Evolutionary conservation across 1,140 invertebrate genomes (phyloP), one percentile per base, ranked within the genome.

Genomic region (Oscheius sp.): DNA sequence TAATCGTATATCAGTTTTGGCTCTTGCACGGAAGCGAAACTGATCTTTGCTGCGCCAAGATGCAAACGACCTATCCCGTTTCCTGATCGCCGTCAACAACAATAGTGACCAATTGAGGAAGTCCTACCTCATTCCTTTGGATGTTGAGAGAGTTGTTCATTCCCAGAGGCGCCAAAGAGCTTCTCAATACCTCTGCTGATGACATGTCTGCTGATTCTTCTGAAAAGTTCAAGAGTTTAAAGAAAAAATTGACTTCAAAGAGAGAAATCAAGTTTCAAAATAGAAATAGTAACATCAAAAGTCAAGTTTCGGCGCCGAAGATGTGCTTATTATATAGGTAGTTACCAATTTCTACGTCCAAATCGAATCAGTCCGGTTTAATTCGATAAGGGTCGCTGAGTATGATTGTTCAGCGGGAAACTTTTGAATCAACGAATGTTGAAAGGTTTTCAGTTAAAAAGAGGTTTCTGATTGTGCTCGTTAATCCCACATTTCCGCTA

Each of bases 61-160:
- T n/a, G n/a, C n/a, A n/a, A n/a, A n/a, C n/a, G n/a, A n/a, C n/a
- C n/a, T n/a, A n/a, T n/a, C n/a, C n/a, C n/a, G n/a, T n/a, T n/a
- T n/a, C n/a, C n/a, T n/a, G n/a, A n/a, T n/a, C n/a, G n/a, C n/a
- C n/a, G n/a, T n/a, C n/a, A n/a, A n/a, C 7, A 23, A 23, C 4
- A 13, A 55, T 23, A 20, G 7, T 55, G 28, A 26, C 7, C 15
- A 55, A 23, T 55, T 7, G 7, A 15, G 7, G 7, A 7, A 20
- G 18, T 13, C 61, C 26, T 26, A 63, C 61, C 32, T 63, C 61
- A 34, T 63, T 63, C 26, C 32, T 13, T 26, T 63, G 61, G 20
- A 63, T 63, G 61, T 63, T 63, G 10, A 63, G 32, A n/a, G 61
- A n/a, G 31, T 63, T 63, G 61, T 63, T 63, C 61, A 63, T 63